Base-by-base conservation (phyloP, 2,888 invertebrate species). In the Beris chalybata region DNA sequence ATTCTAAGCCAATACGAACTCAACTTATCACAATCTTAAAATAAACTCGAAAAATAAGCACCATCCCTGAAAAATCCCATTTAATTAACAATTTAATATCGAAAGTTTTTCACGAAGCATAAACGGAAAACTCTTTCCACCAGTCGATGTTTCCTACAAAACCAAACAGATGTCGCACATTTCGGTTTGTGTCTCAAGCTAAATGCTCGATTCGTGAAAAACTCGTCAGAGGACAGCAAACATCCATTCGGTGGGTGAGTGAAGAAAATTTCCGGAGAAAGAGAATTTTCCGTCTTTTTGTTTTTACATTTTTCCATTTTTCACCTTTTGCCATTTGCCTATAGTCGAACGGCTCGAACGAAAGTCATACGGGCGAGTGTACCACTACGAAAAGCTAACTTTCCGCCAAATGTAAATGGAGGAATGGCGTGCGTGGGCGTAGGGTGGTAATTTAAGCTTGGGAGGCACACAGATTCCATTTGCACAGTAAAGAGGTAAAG, bases 151-250 rank as follows among this genome's bases (percentile, higher is more conserved):
- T 38, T 38, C 38, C 38, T 38, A 38, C 9, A 38, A 61, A 61
- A 63, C 44, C 61, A 65, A 56, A 68, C 43, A 68, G 68, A 68
- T 68, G 68, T 68, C 68, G 68, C 65, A 59, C 56, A n/a, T 32
- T 53, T 38, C 4, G 57, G 69, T 66, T 69, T 64, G 69, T 64
- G 66, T 66, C 66, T 56, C 54, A 43, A 59, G 55, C 58, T 57
- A 52, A 38, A 48, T 57, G 58, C 58, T 13, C 58, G 52, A 48
- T 69, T 38, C 64, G 22, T 7, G 64, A 64, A 69, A 69, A 66
- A 50, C 59, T 66, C 69, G 58, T 59, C 59, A 69, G 69, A 66
- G 66, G 69, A 52, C 52, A 6, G 50, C n/a, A 38, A 6, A 32
- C n/a, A 38, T 2, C 15, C 15, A 56, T 38, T 13, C 12, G 38